Evolutionary conservation across 2,888 invertebrate genomes (phyloP).

Genomic region (Eugnorisma glareosa): DNA sequence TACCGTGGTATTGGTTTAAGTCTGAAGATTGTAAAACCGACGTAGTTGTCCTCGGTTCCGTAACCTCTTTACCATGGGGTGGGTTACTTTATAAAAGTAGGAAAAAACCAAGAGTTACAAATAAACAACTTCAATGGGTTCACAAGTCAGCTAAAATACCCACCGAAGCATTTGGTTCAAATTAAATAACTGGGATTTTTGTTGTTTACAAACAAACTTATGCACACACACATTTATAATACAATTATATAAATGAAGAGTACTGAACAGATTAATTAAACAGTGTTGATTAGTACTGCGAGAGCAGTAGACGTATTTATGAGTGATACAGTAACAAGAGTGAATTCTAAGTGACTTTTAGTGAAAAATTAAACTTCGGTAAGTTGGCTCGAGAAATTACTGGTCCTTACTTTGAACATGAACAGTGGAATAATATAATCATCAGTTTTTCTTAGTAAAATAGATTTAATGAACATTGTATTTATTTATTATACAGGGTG

Average conservation of each 20-base stretch:
- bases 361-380: background rate
- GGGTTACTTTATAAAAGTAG: background rate
- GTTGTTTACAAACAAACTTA: constrained; percentile 18
- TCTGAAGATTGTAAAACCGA: too few species aligned
- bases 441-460: background rate
- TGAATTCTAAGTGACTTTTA: background rate
- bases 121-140: constrained; percentile 1
- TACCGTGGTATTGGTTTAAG: too few species aligned
- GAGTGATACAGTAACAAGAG: background rate
- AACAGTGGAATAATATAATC: background rate
- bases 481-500: too few species aligned
- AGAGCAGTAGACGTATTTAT: background rate
- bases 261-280: constrained; percentile 8
- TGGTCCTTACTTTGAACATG: background rate
- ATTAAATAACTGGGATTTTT: background rate
- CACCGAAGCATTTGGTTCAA: background rate
- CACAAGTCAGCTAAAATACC: background rate
- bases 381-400: background rate
- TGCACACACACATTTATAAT: background rate
- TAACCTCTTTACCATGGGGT: background rate
- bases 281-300: constrained; percentile 15
- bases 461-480: background rate
- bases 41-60: background rate
- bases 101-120: background rate
- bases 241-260: constrained; percentile 8